phyloP scores from a whole-genome alignment of 2,113 vertebrate genomes.

The Anhinga anhinga region DNA sequence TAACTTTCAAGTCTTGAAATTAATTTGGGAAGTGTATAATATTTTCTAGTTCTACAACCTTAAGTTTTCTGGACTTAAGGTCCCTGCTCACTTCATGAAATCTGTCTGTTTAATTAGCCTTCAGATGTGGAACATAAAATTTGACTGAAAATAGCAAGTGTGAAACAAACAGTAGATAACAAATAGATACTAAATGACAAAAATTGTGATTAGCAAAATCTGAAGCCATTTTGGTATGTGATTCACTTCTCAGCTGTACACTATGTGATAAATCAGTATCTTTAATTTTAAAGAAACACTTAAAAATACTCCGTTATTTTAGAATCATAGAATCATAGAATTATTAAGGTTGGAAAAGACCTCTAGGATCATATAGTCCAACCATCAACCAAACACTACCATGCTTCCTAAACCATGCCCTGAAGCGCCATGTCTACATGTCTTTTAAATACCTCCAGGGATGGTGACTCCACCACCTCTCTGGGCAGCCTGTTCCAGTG shows the following conservation, averaged over 20 bases:
- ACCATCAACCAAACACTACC: too few relatives aligned
- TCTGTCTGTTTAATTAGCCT: neutral
- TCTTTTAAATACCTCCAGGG: too few relatives aligned
- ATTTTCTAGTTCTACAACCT: neutral
- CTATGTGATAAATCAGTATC: neutral
- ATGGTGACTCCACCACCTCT: too few relatives aligned
- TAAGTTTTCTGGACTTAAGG: neutral
- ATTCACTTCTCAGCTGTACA: neutral
- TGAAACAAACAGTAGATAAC: neutral
- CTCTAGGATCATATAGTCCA: too few relatives aligned
- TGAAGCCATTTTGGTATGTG: neutral
- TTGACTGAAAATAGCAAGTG: neutral
- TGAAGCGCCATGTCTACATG: too few relatives aligned
- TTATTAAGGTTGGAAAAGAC: too few relatives aligned
- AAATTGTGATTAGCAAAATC: neutral
- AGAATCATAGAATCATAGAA: too few relatives aligned
- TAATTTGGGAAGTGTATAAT: neutral
- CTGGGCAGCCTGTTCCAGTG: too few relatives aligned
- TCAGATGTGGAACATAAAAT: neutral
- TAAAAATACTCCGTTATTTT: neutral
- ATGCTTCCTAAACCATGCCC: too few relatives aligned
- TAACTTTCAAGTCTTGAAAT: neutral
- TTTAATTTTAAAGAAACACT: neutral
- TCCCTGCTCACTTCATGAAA: neutral
- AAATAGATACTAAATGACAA: neutral